Evolutionary conservation across 2,888 invertebrate genomes (phyloP), one percentile per base, ranked within the genome.

Genomic region (Hoplodrina blanda): DNA sequence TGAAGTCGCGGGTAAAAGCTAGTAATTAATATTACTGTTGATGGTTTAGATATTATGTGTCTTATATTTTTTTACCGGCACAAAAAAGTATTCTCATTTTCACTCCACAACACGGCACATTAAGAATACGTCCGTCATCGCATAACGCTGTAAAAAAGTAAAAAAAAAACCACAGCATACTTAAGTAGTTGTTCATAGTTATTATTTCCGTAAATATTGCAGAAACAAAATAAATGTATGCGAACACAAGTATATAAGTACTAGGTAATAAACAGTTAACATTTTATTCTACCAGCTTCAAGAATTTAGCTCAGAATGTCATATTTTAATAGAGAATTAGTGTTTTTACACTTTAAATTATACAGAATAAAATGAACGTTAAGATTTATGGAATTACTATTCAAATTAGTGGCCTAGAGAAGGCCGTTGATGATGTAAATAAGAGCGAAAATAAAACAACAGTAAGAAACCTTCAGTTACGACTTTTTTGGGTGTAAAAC

Each of bases 201-300:
- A 80, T 85, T 62, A 78, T 85, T 85, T 83, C 85, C 83, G 78
- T 80, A 80, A 75, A 77, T 76, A 77, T 76, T 73, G 63, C 62
- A 77, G 76, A 71, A 81, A 77, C 54, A 69, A 69, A 62, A 73
- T 77, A 69, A 71, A 53, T 79, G 17, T 46, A 76, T 67, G 54
- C 56, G 70, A 56, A 62, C 68, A 59, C 56, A 61, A 57, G 57
- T 61, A 25, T 41, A 52, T 56, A 8, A 59, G 63, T 8, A 30
- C 53, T 49, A 53, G 37, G 59, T 44, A 67, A 77, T 71, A 75
- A 69, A 69, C 53, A 60, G 49, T 73, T 65, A 41, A 52, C 54
- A 67, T 67, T 76, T 75, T 69, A 70, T 76, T 53, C 62, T 53
- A 73, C 56, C 7, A 69, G 53, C 41, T 61, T 30, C 6, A 73